Base-by-base conservation (phyloP, 2,797 vertebrate species). In the Zalophus californianus region DNA sequence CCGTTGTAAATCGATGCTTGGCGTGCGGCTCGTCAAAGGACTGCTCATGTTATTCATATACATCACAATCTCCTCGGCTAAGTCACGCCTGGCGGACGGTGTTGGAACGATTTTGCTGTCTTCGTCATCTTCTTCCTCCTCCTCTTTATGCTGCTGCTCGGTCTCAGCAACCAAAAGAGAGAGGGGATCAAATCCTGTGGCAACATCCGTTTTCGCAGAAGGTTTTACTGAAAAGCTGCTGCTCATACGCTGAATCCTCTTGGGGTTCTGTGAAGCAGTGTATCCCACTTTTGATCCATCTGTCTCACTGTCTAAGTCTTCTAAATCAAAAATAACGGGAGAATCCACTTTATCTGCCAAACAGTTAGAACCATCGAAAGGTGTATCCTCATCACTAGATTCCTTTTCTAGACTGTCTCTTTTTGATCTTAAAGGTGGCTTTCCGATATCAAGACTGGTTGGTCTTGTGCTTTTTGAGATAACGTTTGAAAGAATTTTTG, bases 321-420 rank as follows among this genome's bases (percentile, higher is more conserved):
- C 99, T 97, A 99, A 98, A 95, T 99, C 99, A 98, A 99, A 99
- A 97, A 99, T 99, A 92, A 99, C 99, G 5, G 99, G 99, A 27
- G 99, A 98, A 54, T 99, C 99, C 38, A 98, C 98, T 98, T 99
- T 99, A 93, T 99, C 99, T 87, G 90, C 66, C 83, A 98, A 98
- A 94, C 98, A 98, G n/a, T 96, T 95, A 60, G 96, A 94, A 84
- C 98, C 85, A 83, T 99, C 98, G 83, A 98, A 99, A 92, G 98
- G 98, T 83, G 97, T 96, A 5, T 99, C 99, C 75, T 99, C 99
- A 85, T 99, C 99, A 62, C 99, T 99, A 21, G 99, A 99, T 94
- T 99, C 99, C 94, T 98, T 99, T 62, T 98, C 98, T 90, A 98
- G 98, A 35, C 96, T 97, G 5, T 98, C 98, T 85, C 98, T 98